Conservation (phyloP, 1,140 invertebrate genomes). For the Aplysia californica region DNA sequence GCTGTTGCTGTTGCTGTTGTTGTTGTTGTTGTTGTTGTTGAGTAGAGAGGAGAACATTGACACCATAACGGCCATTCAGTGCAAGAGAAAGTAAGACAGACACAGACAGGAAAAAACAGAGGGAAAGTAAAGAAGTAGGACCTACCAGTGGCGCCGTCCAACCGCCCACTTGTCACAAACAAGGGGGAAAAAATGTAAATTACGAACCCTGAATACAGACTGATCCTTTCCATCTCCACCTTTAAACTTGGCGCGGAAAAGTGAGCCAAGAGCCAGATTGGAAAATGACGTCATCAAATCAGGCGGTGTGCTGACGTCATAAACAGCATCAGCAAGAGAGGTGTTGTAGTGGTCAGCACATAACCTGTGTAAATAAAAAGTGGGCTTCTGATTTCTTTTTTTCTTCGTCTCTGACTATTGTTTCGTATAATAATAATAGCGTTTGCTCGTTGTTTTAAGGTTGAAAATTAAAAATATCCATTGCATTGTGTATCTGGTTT, state of each 20-base stretch:
- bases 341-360: background rate
- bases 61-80: too few species aligned
- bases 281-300: conserved; percentile 15
- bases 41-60: too few species aligned
- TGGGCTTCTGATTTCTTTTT: background rate
- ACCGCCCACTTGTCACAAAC: too few species aligned
- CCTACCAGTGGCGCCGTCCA: too few species aligned
- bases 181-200: too few species aligned
- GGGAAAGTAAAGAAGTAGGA: too few species aligned
- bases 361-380: background rate
- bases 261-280: conserved; percentile 4
- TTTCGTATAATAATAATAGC: background rate
- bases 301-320: background rate
- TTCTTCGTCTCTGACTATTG: background rate
- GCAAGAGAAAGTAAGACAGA: too few species aligned
- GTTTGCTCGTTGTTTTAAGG: background rate
- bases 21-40: too few species aligned
- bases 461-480: background rate
- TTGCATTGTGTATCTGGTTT: background rate
- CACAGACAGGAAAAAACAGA: too few species aligned
- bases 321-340: background rate
- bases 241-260: background rate
- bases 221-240: too few species aligned
- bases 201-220: too few species aligned
- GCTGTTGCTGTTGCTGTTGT: too few species aligned